Conservation (phyloP, 2,113 vertebrate genomes). For the Hippocampus barbouri region DNA sequence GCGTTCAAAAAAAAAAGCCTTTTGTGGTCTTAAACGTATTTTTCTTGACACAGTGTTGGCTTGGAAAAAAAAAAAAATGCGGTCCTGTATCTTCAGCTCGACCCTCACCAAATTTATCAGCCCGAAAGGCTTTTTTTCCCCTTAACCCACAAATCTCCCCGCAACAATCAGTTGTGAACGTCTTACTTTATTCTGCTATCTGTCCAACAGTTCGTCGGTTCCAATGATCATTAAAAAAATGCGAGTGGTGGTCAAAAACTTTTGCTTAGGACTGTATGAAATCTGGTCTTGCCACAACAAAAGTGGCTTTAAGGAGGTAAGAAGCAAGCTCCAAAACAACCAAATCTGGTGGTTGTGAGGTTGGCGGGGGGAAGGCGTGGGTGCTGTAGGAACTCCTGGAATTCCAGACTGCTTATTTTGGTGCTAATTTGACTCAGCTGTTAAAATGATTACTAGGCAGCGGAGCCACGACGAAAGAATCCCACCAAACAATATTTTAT, state of each 20-base stretch:
- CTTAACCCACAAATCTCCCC: background rate
- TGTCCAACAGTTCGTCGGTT: background rate
- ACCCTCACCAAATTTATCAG: background rate
- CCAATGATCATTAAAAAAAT: background rate
- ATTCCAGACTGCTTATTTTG: constrained; percentile 66
- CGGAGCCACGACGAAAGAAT: constrained; percentile 22
- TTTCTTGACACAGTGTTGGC: background rate
- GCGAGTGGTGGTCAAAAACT: background rate
- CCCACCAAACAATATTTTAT: constrained; percentile 8
- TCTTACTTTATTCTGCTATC: background rate
- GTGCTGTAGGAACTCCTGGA: constrained; percentile 47
- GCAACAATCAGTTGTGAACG: background rate
- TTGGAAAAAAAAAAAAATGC: background rate
- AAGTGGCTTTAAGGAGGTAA: constrained; percentile 31
- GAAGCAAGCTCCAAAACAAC: constrained; percentile 32
- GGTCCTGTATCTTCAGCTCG: background rate
- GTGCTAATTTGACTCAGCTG: constrained; percentile 68
- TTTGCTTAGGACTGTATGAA: constrained; percentile 17
- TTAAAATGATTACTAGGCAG: constrained; percentile 51
- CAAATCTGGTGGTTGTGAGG: constrained; percentile 48
- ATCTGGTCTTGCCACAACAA: constrained; percentile 6
- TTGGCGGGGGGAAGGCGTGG: constrained; percentile 12
- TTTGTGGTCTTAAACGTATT: too few species aligned
- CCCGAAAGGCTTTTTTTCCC: background rate
- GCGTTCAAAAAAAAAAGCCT: too few species aligned